Percentiles rank a stretch among this genome's conserved stretches.
phyloP scores from a whole-genome alignment of 2,113 vertebrate species.

The Macquaria ambigua region DNA sequence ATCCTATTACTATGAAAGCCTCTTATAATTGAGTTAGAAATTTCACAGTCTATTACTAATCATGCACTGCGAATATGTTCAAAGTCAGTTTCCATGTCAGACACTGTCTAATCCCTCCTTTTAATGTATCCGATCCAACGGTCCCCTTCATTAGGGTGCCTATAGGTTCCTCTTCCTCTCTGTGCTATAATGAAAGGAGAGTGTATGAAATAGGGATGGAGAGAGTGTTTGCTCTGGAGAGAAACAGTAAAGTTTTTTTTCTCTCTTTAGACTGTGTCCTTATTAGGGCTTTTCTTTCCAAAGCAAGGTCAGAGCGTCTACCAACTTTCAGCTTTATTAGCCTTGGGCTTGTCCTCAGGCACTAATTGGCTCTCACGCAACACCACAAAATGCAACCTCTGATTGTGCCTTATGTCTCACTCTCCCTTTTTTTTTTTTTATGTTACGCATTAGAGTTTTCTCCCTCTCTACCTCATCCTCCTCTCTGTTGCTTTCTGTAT shows the following conservation, averaged over 20 bases:
- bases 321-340: slow-evolving; percentile 82
- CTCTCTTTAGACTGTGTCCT: slow-evolving; percentile 77
- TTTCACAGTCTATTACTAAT: slow-evolving; percentile 80
- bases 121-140: slow-evolving; percentile 73
- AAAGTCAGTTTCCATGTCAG: slow-evolving; percentile 78
- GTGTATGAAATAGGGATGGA: slow-evolving; percentile 69
- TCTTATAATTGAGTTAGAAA: slow-evolving; percentile 76
- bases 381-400: slow-evolving; percentile 73
- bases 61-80: slow-evolving; percentile 72
- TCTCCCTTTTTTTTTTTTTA: slow-evolving; percentile 67
- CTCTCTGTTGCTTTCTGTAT: slow-evolving; percentile 66
- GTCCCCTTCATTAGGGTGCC: slow-evolving; percentile 76
- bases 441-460: slow-evolving; percentile 60
- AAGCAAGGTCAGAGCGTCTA: slow-evolving; percentile 79
- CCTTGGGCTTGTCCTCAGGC: slow-evolving; percentile 80
- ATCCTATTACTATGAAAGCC: slow-evolving; percentile 78
- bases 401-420: slow-evolving; percentile 76
- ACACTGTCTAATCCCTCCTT: slow-evolving; percentile 77
- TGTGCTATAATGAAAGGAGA: slow-evolving; percentile 73
- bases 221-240: slow-evolving; percentile 78
- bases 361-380: slow-evolving; percentile 74
- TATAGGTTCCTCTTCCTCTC: slow-evolving; percentile 72
- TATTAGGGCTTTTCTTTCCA: slow-evolving; percentile 80
- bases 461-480: slow-evolving; percentile 57
- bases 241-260: slow-evolving; percentile 64